Evolutionary conservation across 2,113 vertebrate genomes (phyloP).

Genomic region (Entosphenus tridentatus): DNA sequence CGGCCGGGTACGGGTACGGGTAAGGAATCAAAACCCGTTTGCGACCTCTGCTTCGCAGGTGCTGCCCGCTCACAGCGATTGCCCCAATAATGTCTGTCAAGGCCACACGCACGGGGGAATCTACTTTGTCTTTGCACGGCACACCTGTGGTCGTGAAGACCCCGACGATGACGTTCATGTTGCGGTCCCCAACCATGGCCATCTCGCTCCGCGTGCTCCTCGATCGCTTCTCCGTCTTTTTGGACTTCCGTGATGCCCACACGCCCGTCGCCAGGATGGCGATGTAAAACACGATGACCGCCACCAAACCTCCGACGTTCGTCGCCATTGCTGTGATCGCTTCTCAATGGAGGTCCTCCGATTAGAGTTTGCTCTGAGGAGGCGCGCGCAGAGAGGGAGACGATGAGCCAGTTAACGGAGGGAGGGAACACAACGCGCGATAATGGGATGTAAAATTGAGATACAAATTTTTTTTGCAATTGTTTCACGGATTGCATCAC

Average conservation of each 20-base stretch:
- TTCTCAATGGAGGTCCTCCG: too few relatives aligned
- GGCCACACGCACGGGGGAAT: constrained; percentile 16
- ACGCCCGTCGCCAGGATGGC: constrained; percentile 26
- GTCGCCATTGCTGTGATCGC: constrained; percentile 16
- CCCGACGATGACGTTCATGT: constrained; percentile 30
- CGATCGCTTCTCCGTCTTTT: constrained; percentile 22
- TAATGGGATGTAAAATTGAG: too few relatives aligned
- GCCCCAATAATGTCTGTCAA: constrained; percentile 12
- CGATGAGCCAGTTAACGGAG: too few relatives aligned
- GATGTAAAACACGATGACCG: constrained; percentile 22
- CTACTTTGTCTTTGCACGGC: constrained; percentile 18
- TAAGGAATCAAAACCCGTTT: too few relatives aligned
- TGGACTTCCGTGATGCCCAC: constrained; percentile 42
- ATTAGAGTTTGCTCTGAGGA: too few relatives aligned
- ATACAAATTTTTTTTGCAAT: too few relatives aligned
- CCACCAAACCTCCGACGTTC: constrained; percentile 21
- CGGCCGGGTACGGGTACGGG: not conserved
- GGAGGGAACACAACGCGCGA: too few relatives aligned
- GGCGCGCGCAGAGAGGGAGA: too few relatives aligned
- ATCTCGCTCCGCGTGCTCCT: constrained; percentile 21
- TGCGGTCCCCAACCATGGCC: constrained; percentile 31
- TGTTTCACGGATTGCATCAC: too few relatives aligned
- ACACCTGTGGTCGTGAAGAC: constrained; percentile 28
- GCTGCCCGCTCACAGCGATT: constrained; percentile 11
- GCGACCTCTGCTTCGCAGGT: not conserved